A percentile compares a stretch with the other conserved stretches of the same genome.
Evolutionary conservation across 2,888 invertebrate genomes (phyloP).

Genomic region (Protodeltote pygarga): DNA sequence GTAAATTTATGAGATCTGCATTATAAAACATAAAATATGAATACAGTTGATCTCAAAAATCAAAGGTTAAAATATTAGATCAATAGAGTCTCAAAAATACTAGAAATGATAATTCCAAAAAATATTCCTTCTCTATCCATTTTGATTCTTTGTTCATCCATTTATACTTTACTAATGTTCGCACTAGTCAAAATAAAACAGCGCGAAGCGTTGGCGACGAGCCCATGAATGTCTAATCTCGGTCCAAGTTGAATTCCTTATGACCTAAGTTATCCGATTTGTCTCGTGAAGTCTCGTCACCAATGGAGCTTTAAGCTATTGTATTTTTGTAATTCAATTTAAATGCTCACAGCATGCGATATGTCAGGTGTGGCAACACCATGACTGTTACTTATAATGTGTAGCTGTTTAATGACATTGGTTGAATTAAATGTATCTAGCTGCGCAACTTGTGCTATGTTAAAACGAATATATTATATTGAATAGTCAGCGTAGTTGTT

Average conservation of each 20-base stretch:
- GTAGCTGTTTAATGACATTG: conserved; percentile 41
- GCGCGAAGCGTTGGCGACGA: conserved; percentile 1
- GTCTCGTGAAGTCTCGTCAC: conserved; percentile 63
- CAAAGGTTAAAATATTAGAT: conserved; percentile 24
- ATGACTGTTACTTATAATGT: conserved; percentile 58
- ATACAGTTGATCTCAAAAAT: conserved; percentile 32
- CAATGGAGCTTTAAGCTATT: conserved; percentile 57
- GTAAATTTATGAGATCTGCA: conserved; percentile 22
- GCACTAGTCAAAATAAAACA: not conserved
- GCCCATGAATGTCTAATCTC: conserved; percentile 21
- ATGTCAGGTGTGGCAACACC: conserved; percentile 70
- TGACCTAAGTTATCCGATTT: conserved; percentile 53
- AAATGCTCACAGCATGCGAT: conserved; percentile 72
- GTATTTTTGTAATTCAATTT: conserved; percentile 75
- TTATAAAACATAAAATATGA: conserved; percentile 27
- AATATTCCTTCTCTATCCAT: too few species aligned
- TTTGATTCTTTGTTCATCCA: not conserved
- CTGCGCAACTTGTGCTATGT: conserved; percentile 12
- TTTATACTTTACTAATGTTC: not conserved
- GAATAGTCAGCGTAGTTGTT: not conserved
- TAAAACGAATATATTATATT: conserved; percentile 5
- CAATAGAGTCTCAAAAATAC: too few species aligned
- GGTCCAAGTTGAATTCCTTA: conserved; percentile 8
- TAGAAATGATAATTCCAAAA: too few species aligned
- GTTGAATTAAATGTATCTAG: conserved; percentile 21